Percentiles rank a stretch among this genome's conserved stretches.
phyloP scores from a whole-genome alignment of 2,888 invertebrate species.

The Boloria euphrosyne region DNA sequence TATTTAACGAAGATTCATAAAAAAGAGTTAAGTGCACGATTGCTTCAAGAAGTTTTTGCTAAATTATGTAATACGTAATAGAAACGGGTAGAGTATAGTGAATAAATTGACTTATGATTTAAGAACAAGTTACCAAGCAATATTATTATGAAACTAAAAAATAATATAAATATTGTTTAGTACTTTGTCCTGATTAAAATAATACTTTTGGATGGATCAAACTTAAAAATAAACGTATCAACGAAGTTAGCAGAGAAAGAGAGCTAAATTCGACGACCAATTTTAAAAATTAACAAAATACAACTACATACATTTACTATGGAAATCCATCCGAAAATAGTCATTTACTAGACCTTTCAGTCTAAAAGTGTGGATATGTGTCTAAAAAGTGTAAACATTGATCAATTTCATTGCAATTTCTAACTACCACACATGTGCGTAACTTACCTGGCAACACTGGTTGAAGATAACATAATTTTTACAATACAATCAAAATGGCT shows the following conservation, averaged over 20 bases:
- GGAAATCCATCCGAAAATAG: constrained; percentile 24
- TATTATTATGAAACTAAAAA: background rate
- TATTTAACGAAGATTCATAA: background rate
- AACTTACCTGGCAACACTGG: constrained; percentile 25
- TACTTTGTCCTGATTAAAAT: constrained; percentile 1
- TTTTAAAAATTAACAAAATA: background rate
- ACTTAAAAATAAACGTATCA: background rate
- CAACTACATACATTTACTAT: background rate
- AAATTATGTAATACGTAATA: background rate
- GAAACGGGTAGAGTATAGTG: background rate
- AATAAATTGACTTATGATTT: background rate
- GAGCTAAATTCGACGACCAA: constrained; percentile 13
- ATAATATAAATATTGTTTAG: constrained; percentile 9
- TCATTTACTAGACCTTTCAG: background rate
- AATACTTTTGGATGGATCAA: constrained; percentile 18
- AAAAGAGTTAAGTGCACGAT: background rate
- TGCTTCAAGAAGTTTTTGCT: constrained; percentile 5
- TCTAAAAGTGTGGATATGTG: constrained; percentile 22
- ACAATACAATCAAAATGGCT: background rate
- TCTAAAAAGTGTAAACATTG: background rate
- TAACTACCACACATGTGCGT: constrained; percentile 18
- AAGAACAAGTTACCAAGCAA: constrained; percentile 17
- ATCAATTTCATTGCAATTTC: background rate
- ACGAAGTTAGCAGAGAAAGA: constrained; percentile 18
- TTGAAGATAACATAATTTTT: background rate